phyloP scores from a whole-genome alignment of 1,140 invertebrate genomes.

The Elysia chlorotica region DNA sequence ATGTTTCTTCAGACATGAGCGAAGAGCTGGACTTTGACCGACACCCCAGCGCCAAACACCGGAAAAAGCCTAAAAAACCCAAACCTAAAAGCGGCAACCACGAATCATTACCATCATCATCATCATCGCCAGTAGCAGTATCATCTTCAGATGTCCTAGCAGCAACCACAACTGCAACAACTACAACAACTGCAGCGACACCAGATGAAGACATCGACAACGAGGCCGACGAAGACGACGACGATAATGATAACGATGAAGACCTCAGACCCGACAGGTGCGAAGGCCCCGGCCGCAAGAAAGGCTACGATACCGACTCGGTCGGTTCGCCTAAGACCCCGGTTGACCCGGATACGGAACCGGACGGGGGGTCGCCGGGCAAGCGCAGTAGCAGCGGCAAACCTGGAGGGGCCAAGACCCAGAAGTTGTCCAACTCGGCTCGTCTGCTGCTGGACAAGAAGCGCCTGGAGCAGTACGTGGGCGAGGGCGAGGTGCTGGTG shows the following conservation, averaged over 20 bases:
- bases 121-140: too few species aligned
- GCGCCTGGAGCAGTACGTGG: slow-evolving; percentile 11
- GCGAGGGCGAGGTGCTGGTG: slow-evolving; percentile 18
- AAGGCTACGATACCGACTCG: too few species aligned
- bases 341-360: not conserved
- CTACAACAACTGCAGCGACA: not conserved
- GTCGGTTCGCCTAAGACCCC: too few species aligned
- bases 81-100: too few species aligned
- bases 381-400: not conserved
- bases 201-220: not conserved
- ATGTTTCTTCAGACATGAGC: slow-evolving; percentile 19
- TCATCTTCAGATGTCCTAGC: too few species aligned
- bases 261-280: too few species aligned
- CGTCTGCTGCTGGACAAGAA: slow-evolving; percentile 12
- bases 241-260: too few species aligned
- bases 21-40: slow-evolving; percentile 21
- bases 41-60: not conserved
- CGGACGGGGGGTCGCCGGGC: not conserved
- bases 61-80: too few species aligned
- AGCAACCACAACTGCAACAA: not conserved
- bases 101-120: too few species aligned
- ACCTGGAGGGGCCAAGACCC: not conserved
- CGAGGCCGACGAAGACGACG: too few species aligned
- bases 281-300: too few species aligned
- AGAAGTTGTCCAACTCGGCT: too few species aligned